These are phyloP conservation scores for Aspidoscelis tigris DNA, from an alignment of 2,113 vertebrate genomes.

Conservation along the genomic window DNA sequence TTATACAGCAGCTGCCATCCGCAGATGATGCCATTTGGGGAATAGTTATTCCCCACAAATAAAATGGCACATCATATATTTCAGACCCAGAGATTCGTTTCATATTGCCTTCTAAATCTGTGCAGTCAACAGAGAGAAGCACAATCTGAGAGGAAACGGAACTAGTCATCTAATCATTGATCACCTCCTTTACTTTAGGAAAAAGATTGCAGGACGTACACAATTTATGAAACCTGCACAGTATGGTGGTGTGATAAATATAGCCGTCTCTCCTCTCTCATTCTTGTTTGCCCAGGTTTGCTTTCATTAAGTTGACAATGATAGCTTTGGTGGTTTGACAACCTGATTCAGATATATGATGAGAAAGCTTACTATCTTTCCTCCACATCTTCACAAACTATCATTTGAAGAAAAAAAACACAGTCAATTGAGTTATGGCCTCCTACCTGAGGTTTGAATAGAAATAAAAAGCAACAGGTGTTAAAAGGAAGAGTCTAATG, in stretches of 20 bases:
- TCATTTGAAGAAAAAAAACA: neutral
- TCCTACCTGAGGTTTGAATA: neutral
- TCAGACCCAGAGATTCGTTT: neutral
- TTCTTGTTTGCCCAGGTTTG: slow-evolving; percentile 15
- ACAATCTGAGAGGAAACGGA: neutral
- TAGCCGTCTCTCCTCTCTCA: neutral
- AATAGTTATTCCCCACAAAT: too few relatives aligned
- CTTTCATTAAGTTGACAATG: slow-evolving; percentile 32
- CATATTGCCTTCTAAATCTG: neutral
- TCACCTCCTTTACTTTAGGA: neutral
- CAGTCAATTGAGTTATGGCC: slow-evolving; percentile 14
- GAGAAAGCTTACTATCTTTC: slow-evolving; percentile 12
- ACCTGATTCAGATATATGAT: slow-evolving; percentile 25
- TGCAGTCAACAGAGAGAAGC: neutral
- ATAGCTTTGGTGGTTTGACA: slow-evolving; percentile 30
- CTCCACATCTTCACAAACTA: slow-evolving; percentile 8
- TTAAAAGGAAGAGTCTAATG: neutral
- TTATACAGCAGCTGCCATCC: too few relatives aligned
- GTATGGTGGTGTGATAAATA: slow-evolving; percentile 5
- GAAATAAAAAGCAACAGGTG: neutral
- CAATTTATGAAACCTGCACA: slow-evolving; percentile 28
- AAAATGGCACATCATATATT: neutral
- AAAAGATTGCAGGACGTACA: slow-evolving; percentile 21
- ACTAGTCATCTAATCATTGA: neutral
- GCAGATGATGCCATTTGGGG: neutral